Evolutionary conservation across 2,113 vertebrate genomes (phyloP).

Genomic region (Trachemys scripta): DNA sequence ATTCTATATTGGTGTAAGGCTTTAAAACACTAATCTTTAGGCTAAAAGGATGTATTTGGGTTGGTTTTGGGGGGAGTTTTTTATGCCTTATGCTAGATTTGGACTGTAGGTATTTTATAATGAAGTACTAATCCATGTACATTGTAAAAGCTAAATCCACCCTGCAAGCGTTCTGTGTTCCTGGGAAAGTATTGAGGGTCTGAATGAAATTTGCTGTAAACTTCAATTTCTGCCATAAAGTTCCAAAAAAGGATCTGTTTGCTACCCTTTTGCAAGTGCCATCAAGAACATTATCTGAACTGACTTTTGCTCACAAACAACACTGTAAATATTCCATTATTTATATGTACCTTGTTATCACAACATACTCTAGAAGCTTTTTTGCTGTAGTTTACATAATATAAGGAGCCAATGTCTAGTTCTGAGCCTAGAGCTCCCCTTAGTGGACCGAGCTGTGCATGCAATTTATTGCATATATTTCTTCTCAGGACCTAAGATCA

Average conservation of each 20-base stretch:
- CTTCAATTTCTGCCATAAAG: neutral
- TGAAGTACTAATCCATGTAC: neutral
- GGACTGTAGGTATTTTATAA: neutral
- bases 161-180: neutral
- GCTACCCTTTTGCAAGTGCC: neutral
- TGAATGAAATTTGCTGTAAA: neutral
- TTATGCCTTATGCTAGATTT: neutral
- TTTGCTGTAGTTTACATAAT: rapidly evolving
- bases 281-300: neutral
- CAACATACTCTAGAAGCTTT: neutral
- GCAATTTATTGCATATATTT: neutral
- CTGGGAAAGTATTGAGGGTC: neutral
- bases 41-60: neutral
- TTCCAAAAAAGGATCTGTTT: neutral
- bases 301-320: neutral
- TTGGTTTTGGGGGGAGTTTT: rapidly evolving
- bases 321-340: constrained; percentile 17
- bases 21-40: neutral
- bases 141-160: neutral
- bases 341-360: neutral
- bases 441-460: constrained; percentile 32
- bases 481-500: rapidly evolving
- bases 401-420: neutral
- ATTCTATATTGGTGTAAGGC: rapidly evolving
- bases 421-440: constrained; percentile 72